Evolutionary conservation across 2,888 invertebrate genomes (phyloP).

Genomic region (Plagiodera versicolora): DNA sequence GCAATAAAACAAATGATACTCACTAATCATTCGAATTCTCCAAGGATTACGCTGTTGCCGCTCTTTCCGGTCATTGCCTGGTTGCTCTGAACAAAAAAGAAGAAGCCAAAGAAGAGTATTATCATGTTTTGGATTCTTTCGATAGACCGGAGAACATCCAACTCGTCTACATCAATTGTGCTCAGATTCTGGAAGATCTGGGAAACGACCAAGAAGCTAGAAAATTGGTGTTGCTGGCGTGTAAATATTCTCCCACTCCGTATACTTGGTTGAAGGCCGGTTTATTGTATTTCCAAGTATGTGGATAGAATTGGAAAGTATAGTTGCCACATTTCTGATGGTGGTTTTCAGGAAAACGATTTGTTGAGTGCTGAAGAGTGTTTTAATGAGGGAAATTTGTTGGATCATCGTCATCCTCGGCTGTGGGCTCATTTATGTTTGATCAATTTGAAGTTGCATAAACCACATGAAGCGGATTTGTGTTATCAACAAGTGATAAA

Average conservation of each 20-base stretch:
- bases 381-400: constrained; percentile 49
- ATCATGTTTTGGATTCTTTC: constrained; percentile 43
- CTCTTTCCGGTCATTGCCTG: constrained; percentile 47
- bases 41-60: constrained; percentile 45
- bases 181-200: constrained; percentile 38
- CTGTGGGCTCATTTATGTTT: constrained; percentile 51
- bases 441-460: constrained; percentile 48
- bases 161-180: constrained; percentile 46
- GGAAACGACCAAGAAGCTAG: constrained; percentile 46
- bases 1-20: not conserved
- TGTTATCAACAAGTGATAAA: constrained; percentile 49
- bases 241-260: constrained; percentile 49
- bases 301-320: not conserved
- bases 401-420: constrained; percentile 49
- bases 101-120: constrained; percentile 45
- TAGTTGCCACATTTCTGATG: no score
- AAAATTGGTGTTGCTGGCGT: constrained; percentile 46
- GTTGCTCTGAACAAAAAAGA: constrained; percentile 37
- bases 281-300: constrained; percentile 40
- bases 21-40: constrained; percentile 20
- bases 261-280: constrained; percentile 49
- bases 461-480: constrained; percentile 46
- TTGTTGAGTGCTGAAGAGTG: constrained; percentile 52
- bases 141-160: constrained; percentile 48
- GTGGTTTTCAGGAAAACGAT: constrained; percentile 48